Percentiles rank a stretch among this genome's conserved stretches.
Evolutionary conservation across 2,888 invertebrate genomes (phyloP).

Genomic region (Galeopsomyia nigrocyanea): DNA sequence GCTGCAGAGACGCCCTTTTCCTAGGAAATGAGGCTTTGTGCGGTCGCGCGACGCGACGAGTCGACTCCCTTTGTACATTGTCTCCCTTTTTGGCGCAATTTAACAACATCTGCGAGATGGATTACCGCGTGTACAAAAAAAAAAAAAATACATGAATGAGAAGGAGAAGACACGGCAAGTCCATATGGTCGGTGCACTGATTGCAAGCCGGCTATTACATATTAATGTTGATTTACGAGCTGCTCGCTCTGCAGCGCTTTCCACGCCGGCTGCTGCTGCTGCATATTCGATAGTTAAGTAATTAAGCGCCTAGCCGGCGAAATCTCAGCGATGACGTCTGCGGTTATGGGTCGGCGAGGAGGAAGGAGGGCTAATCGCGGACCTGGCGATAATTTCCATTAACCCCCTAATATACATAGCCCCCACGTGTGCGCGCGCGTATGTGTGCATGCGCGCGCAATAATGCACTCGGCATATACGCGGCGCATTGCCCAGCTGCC

Average conservation of each 20-base stretch:
- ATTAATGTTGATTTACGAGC: slow-evolving; percentile 54
- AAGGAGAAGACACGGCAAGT: too few relatives aligned
- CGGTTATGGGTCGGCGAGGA: slow-evolving; percentile 25
- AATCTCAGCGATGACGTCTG: slow-evolving; percentile 5
- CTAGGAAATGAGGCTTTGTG: too few relatives aligned
- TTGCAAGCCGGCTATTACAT: slow-evolving; percentile 40
- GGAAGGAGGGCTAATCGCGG: slow-evolving; percentile 30
- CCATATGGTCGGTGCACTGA: background rate
- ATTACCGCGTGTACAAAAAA: too few relatives aligned
- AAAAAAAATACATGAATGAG: too few relatives aligned
- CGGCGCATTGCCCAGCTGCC: too few relatives aligned
- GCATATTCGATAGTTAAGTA: slow-evolving; percentile 43
- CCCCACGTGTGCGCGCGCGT: background rate
- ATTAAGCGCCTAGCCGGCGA: slow-evolving; percentile 36
- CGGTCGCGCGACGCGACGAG: too few relatives aligned
- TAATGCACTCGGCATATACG: slow-evolving; percentile 25
- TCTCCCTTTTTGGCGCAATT: too few relatives aligned
- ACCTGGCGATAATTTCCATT: slow-evolving; percentile 46
- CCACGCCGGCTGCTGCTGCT: background rate
- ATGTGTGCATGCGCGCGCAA: slow-evolving; percentile 3
- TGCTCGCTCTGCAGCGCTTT: background rate
- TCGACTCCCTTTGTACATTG: too few relatives aligned
- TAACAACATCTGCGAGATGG: too few relatives aligned
- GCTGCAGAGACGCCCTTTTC: too few relatives aligned
- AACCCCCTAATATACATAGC: slow-evolving; percentile 21